phyloP scores from a whole-genome alignment of 2,113 vertebrate genomes.

The Menidia beryllina region DNA sequence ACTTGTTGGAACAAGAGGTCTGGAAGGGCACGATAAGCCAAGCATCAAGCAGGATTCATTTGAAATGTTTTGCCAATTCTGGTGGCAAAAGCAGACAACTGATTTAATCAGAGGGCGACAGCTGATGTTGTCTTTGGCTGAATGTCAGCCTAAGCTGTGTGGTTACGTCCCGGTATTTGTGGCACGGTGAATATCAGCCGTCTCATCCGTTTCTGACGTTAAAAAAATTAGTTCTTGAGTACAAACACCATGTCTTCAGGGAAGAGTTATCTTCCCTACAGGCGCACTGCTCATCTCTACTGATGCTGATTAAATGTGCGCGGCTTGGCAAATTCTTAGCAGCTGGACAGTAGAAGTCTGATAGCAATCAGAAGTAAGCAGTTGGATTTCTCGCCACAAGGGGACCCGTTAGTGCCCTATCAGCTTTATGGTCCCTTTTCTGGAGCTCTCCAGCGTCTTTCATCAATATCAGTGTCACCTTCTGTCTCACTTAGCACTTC shows the following conservation, averaged over 20 bases:
- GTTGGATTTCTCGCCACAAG: constrained; percentile 29
- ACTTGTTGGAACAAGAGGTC: background rate
- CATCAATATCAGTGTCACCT: constrained; percentile 8
- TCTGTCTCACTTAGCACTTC: constrained; percentile 27
- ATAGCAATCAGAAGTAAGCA: constrained; percentile 47
- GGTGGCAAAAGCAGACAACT: background rate
- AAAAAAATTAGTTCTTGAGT: background rate
- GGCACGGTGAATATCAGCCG: background rate
- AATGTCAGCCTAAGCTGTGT: background rate
- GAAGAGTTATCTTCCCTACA: constrained; percentile 9
- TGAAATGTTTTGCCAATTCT: background rate
- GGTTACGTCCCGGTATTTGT: background rate
- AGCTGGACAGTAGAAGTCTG: constrained; percentile 25
- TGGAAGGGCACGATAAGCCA: background rate
- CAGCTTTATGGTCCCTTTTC: constrained; percentile 5
- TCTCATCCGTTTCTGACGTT: background rate
- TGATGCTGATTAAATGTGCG: constrained; percentile 44
- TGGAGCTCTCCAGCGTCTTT: constrained; percentile 17
- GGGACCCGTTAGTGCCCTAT: constrained; percentile 9
- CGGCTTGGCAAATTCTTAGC: constrained; percentile 40
- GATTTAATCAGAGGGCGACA: background rate
- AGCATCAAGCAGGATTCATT: background rate
- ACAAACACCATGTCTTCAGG: background rate
- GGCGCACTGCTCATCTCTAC: constrained; percentile 43
- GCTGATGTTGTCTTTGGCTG: background rate